A percentile compares a stretch with the other conserved stretches of the same genome.
These are phyloP conservation scores for Theretra japonica DNA, from an alignment of 2,888 invertebrate species.

Conservation along the genomic window DNA sequence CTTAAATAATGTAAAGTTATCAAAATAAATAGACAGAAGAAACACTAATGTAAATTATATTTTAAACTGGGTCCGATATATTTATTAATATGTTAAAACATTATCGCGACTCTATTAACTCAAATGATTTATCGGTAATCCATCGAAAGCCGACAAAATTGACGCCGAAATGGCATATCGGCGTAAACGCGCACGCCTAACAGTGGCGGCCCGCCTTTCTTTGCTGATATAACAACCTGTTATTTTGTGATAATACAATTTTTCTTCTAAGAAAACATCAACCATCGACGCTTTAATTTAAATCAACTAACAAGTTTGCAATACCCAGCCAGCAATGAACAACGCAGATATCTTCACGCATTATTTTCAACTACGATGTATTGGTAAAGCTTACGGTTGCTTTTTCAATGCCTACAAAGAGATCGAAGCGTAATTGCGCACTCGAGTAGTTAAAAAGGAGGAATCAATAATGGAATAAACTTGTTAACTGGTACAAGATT, in stretches of 20 bases:
- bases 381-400: background rate
- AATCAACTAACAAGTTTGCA: background rate
- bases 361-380: background rate
- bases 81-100: background rate
- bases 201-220: background rate
- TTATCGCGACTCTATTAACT: background rate
- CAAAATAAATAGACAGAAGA: background rate
- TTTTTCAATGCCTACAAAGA: background rate
- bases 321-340: slow-evolving; percentile 1
- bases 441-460: background rate
- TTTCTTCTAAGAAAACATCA: background rate
- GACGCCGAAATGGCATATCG: background rate
- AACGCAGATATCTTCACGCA: background rate
- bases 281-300: background rate
- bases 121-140: background rate
- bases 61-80: background rate
- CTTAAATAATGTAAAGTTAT: no score
- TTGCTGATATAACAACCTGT: slow-evolving; percentile 13
- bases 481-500: background rate
- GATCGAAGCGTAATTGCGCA: background rate
- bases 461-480: background rate
- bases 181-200: background rate
- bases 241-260: background rate
- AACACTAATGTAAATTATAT: background rate
- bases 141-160: slow-evolving; percentile 6